Base-by-base conservation (phyloP, 2,888 invertebrate genomes). In the Eupithecia subumbrata region DNA sequence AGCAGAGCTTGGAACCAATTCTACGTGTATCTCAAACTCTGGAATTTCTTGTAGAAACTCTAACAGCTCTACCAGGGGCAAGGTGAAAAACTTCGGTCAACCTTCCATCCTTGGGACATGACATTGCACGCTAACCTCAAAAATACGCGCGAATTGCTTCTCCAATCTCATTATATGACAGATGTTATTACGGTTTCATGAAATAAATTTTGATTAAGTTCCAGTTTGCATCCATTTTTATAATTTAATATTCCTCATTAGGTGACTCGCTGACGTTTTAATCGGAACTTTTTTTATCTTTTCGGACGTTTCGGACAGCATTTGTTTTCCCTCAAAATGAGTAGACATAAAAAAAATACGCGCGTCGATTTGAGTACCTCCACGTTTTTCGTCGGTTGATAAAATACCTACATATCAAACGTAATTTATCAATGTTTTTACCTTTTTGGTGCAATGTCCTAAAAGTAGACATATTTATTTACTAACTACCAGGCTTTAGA, bases 121-220 rank as follows among this genome's bases (percentile, higher is more conserved):
- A 84, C 84, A 83, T 84, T 84, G 88, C 81, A 73, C 4, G 12
- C 84, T 85, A 84, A 86, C 84, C 87, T 85, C 78, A 74, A 73
- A n/a, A 83, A 80, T 80, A 79, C 82, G 80, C 45, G 5, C 16
- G 1, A 48, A 48, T 18, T 1, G 16, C 45, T 84, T 80, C 82
- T 81, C 83, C 82, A 83, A 84, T 80, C 84, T 82, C 84, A 77
- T 85, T 30, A 30, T 30, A 30, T 67, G 67, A 82, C 81, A 83
- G 82, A 84, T 78, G 71, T 77, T 69, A 82, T 84, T 81, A 83
- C 78, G 74, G 63, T 71, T 72, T 73, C 73, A 69, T 63, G 70
- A 78, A 43, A 71, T 63, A 30, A 45, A 37, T 70, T 34, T 22
- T n/a, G 12, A 56, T 37, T 70, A n/a, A 34, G 14, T 48, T 48